Evolutionary conservation across 2,113 vertebrate species (phyloP), one percentile per base, ranked within the genome.

Genomic region (Trachemys scripta): DNA sequence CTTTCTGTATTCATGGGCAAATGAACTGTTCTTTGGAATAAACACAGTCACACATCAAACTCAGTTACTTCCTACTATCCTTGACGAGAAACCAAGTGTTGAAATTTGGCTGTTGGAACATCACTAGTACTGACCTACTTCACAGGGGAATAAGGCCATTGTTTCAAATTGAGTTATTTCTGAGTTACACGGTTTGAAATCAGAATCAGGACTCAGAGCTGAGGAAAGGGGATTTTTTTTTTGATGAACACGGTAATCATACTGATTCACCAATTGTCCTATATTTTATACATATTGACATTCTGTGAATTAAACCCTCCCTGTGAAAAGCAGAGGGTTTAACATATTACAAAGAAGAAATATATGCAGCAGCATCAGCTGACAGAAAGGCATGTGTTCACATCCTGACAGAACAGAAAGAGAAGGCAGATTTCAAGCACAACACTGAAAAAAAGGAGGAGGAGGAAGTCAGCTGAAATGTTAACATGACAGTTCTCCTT

Each of bases 401-500:
- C 38, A 38, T 79, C 38, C 72, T 80, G 92, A 94, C 85, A 87
- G 80, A 0, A 3, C 1, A 2, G 85, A 51, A 84, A 88, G 82
- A 86, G 96, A 50, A 84, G 90, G 85, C 4, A 90, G 94, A 82
- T 94, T 87, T 96, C 57, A 79, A 47, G 84, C 93, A 83, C 83
- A 88, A 12, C 42, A 89, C 8, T 25, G 47, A 29, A 51, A 78
- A 76, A 54, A 16, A 88, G 87, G 92, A 92, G 91, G 93, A 95
- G 93, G 94, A 16, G 95, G 94, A 94, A 97, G 90, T 89, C 95
- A 88, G 92, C 88, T 92, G 79, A 92, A 97, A 97, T 89, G 92
- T 85, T 92, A 97, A 87, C 90, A 69, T 22, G 96, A 90, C 76
- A 82, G 90, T 13, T 94, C 79, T 96, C 92, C 93, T 96, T 97